A percentile compares a stretch with the other conserved stretches of the same genome.
Evolutionary conservation across 2,113 vertebrate genomes (phyloP).

Genomic region (Plotosus lineatus): DNA sequence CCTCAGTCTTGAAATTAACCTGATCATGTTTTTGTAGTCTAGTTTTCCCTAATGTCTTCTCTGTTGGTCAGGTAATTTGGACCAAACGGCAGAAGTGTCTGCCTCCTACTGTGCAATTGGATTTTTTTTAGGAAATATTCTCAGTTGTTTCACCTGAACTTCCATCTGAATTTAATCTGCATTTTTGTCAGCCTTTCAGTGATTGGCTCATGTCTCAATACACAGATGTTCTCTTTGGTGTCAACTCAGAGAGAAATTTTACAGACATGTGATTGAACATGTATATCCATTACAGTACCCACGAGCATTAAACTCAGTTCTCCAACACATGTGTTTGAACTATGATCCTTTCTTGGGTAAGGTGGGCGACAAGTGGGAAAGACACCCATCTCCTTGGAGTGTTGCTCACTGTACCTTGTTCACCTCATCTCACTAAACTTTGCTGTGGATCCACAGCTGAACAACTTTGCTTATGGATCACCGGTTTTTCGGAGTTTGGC

Average conservation of each 20-base stretch:
- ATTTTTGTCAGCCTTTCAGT: background rate
- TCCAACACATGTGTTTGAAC: background rate
- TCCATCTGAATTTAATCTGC: too few species aligned
- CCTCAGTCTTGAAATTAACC: background rate
- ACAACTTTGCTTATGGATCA: too few species aligned
- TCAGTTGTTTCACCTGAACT: background rate
- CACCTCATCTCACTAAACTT: background rate
- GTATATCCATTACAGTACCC: too few species aligned
- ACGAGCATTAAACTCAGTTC: background rate
- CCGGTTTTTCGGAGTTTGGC: too few species aligned
- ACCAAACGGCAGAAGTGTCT: too few species aligned
- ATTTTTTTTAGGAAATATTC: background rate
- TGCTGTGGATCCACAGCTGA: background rate
- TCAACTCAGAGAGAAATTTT: background rate
- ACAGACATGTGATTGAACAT: too few species aligned
- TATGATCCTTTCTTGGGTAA: background rate
- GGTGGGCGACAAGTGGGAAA: background rate
- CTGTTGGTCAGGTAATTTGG: background rate
- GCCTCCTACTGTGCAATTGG: background rate
- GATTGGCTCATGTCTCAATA: background rate
- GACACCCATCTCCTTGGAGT: background rate
- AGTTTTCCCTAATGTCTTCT: background rate
- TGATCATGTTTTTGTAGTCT: background rate
- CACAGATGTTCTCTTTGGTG: background rate
- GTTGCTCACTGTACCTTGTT: background rate